Percentiles rank a stretch among this genome's conserved stretches.
Evolutionary conservation across 92 coral and sea anemone genomes (phyloP).

Genomic region (Actinostola sp.): DNA sequence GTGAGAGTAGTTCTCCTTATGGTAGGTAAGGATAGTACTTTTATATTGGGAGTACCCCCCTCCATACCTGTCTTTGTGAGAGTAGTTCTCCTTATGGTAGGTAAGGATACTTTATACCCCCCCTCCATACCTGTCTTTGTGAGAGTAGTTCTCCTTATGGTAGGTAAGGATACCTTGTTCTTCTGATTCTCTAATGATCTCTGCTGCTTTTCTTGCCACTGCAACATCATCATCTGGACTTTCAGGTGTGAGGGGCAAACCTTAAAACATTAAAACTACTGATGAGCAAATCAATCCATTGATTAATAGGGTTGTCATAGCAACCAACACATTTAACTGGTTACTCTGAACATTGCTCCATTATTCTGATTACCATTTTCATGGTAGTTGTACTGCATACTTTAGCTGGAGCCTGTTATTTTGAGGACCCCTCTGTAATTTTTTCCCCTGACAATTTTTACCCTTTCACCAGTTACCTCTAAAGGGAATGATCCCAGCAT

Average conservation of each 20-base stretch:
- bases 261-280: constrained; percentile 2
- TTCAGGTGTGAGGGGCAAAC: constrained; percentile 69
- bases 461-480: constrained; percentile 35
- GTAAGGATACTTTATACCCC: too few species aligned
- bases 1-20: too few species aligned
- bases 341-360: too few species aligned
- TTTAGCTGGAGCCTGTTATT: neutral
- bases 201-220: constrained; percentile 70
- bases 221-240: constrained; percentile 78
- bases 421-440: neutral
- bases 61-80: too few species aligned
- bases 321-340: too few species aligned
- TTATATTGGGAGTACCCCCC: too few species aligned
- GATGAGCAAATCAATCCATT: too few species aligned
- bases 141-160: constrained; percentile 12
- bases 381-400: neutral
- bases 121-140: constrained; percentile 18
- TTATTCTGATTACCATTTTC: neutral
- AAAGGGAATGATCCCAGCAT: constrained; percentile 70
- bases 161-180: constrained; percentile 37
- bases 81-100: too few species aligned
- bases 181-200: constrained; percentile 61
- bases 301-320: too few species aligned
- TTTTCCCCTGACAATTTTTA: neutral
- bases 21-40: too few species aligned